These are phyloP conservation scores for Macrotrachela quadricornifera DNA, from an alignment of 1,140 invertebrate genomes.

Conservation along the genomic window DNA sequence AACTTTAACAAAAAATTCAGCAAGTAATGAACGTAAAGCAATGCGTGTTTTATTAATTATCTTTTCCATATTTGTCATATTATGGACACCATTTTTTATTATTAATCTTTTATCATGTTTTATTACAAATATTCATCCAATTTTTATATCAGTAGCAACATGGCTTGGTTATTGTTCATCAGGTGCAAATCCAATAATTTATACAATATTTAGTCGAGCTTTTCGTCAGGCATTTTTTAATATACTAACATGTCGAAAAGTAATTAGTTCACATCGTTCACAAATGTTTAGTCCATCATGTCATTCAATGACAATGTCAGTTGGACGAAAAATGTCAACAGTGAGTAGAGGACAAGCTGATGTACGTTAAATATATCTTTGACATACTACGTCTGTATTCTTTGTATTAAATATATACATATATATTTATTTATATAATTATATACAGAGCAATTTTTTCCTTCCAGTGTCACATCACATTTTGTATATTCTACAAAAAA, in stretches of 20 bases:
- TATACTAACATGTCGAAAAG: constrained; percentile 6
- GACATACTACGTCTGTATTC: too few species aligned
- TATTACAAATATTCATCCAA: constrained; percentile 15
- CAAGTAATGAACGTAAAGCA: constrained; percentile 14
- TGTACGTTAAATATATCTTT: too few species aligned
- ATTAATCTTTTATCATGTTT: constrained; percentile 22
- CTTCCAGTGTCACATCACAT: too few species aligned
- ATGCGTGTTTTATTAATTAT: constrained; percentile 28
- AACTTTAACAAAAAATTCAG: not conserved
- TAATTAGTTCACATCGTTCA: too few species aligned
- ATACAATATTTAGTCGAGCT: constrained; percentile 30
- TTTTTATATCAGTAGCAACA: constrained; percentile 19
- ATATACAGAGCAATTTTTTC: too few species aligned
- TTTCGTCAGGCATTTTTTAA: constrained; percentile 22
- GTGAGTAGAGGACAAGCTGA: too few species aligned
- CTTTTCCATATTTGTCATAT: constrained; percentile 24
- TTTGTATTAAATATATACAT: too few species aligned
- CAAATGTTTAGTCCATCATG: too few species aligned
- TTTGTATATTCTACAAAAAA: too few species aligned
- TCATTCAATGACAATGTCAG: too few species aligned
- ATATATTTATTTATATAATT: too few species aligned
- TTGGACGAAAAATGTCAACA: too few species aligned
- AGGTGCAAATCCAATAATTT: constrained; percentile 30
- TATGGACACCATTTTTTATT: constrained; percentile 30
- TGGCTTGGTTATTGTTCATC: constrained; percentile 30